Conservation (phyloP, 1,140 invertebrate genomes). For the Meloidogyne exigua region DNA sequence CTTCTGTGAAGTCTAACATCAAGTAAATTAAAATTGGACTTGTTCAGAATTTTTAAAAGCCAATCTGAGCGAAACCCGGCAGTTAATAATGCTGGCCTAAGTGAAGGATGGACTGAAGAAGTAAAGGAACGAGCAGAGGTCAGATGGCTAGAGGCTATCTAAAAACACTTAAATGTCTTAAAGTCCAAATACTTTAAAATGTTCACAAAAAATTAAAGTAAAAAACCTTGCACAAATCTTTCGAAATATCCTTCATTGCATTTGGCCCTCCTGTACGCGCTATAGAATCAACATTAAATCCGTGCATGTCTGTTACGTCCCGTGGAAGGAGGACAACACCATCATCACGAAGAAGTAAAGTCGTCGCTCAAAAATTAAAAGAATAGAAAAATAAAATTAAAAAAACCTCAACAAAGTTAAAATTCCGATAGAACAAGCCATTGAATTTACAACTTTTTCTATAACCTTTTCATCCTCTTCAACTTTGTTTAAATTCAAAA, state of each 20-base stretch:
- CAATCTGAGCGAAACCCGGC: constrained; percentile 42
- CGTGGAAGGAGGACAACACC: constrained; percentile 41
- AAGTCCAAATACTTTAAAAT: too few species aligned
- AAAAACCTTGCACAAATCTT: constrained; percentile 41
- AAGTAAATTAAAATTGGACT: constrained; percentile 44
- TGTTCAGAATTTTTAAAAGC: constrained; percentile 26
- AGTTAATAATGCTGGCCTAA: constrained; percentile 36
- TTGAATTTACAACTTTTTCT: constrained; percentile 15
- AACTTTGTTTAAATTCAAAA: too few species aligned
- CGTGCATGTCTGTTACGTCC: constrained; percentile 39
- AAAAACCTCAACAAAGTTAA: constrained; percentile 41
- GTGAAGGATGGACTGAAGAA: background rate
- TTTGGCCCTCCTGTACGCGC: constrained; percentile 22
- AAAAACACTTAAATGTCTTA: constrained; percentile 6
- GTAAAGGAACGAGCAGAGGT: constrained; percentile 18
- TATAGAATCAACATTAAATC: constrained; percentile 32
- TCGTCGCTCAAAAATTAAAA: background rate
- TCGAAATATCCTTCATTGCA: constrained; percentile 28
- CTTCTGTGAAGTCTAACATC: constrained; percentile 32
- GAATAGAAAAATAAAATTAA: too few species aligned
- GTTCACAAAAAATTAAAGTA: too few species aligned
- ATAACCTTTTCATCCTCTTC: too few species aligned
- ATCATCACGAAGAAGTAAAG: constrained; percentile 43
- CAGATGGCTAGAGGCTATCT: constrained; percentile 24
- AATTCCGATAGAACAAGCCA: constrained; percentile 36